phyloP scores from a whole-genome alignment of 2,797 vertebrate species.

The Columba guinea region DNA sequence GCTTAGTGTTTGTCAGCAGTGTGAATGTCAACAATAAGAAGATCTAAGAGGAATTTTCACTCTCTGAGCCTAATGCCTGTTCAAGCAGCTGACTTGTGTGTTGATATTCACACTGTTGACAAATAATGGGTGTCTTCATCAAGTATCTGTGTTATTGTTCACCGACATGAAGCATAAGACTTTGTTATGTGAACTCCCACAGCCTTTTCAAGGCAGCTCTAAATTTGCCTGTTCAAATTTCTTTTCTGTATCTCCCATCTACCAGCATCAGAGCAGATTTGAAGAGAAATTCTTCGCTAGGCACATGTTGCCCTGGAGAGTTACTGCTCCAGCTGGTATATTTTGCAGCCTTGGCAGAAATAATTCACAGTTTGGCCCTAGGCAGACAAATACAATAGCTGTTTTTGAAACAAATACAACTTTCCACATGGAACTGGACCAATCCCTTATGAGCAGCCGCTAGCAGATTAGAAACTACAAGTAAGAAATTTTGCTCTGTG shows the following conservation, averaged over 20 bases:
- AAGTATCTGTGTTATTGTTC: not conserved
- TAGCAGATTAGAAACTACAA: not conserved
- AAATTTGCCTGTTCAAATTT: not conserved
- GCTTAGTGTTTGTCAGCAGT: conserved; percentile 7
- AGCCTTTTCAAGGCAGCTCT: not conserved
- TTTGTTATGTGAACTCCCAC: not conserved
- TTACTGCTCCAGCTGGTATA: not conserved
- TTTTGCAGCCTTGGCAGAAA: not conserved
- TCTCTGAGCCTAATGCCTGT: conserved; percentile 2
- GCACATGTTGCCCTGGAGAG: not conserved
- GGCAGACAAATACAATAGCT: not conserved
- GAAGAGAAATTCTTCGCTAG: not conserved
- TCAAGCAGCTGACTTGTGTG: not conserved
- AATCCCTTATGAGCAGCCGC: not conserved
- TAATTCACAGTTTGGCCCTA: not conserved
- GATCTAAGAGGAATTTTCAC: conserved; percentile 15
- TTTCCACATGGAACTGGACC: not conserved
- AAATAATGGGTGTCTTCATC: conserved; percentile 3
- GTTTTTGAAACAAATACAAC: not conserved
- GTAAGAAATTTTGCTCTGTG: not conserved
- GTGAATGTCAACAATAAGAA: conserved; percentile 24
- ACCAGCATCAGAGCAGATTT: not conserved
- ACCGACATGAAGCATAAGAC: not conserved
- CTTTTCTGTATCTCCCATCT: not conserved
- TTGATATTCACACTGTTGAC: not conserved